Evolutionary conservation across 2,113 vertebrate species (phyloP).

Genomic region (Amblyornis subalaris): DNA sequence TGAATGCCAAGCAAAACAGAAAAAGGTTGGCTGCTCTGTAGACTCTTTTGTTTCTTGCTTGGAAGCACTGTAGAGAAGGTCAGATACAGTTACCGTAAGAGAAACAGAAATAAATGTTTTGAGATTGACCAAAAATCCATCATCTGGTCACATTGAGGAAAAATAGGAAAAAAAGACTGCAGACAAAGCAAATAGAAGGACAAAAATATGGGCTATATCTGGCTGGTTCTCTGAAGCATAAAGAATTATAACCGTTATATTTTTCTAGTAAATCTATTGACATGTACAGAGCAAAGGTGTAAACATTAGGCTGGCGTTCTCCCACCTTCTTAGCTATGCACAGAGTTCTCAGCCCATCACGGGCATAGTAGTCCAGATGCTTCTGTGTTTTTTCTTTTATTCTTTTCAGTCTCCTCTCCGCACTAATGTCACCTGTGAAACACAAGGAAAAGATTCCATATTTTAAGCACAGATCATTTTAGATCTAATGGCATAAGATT

Average conservation of each 20-base stretch:
- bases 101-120: neutral
- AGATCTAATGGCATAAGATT: neutral
- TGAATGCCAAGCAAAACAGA: neutral
- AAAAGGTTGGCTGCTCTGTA: neutral
- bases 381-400: constrained; percentile 81
- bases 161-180: neutral
- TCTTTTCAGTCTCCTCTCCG: constrained; percentile 69
- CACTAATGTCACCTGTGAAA: constrained; percentile 64
- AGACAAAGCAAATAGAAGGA: neutral
- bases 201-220: neutral
- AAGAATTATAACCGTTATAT: neutral
- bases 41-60: neutral
- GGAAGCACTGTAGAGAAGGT: neutral
- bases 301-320: neutral
- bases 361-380: constrained; percentile 85
- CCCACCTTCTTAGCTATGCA: constrained; percentile 91
- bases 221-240: neutral
- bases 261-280: neutral
- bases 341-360: constrained; percentile 86
- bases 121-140: neutral
- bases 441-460: neutral
- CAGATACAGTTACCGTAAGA: neutral
- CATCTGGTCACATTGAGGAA: neutral
- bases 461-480: neutral
- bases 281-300: neutral